Base-by-base conservation (phyloP, 2,888 invertebrate species). In the Parochlus steinenii region DNA sequence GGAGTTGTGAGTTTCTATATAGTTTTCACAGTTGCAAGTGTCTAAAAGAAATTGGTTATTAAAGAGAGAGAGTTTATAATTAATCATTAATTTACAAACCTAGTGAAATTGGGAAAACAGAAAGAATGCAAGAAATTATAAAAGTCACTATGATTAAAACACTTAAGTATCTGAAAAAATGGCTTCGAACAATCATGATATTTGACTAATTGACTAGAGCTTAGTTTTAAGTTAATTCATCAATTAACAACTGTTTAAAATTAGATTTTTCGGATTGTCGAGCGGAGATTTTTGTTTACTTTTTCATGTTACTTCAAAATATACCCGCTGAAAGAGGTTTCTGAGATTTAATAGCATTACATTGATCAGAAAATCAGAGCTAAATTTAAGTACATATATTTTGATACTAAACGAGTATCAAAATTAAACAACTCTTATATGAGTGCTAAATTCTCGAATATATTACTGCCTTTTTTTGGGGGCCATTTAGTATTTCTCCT, bases 111-210 rank as follows among this genome's bases (percentile, higher is more conserved):
- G 58, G 55, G 28, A 56, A 45, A 33, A 62, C 48, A 25, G 58
- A 56, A 37, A 62, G 51, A 14, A 61, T 45, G 41, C 58, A 58
- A 4, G 58, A 52, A 31, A 58, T 44, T 10, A 58, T 39, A 39
- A 64, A 60, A 24, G 60, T 58, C 32, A 56, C 42, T 38, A 58
- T 48, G 41, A 61, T 55, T n/a, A n/a, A n/a, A n/a, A n/a, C n/a
- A n/a, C n/a, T n/a, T n/a, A n/a, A n/a, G n/a, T n/a, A n/a, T n/a
- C n/a, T n/a, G n/a, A n/a, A n/a, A n/a, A n/a, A n/a, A n/a, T n/a
- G n/a, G n/a, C n/a, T n/a, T n/a, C n/a, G n/a, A n/a, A n/a, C n/a
- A n/a, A n/a, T n/a, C n/a, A n/a, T n/a, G n/a, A n/a, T n/a, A n/a
- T n/a, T n/a, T n/a, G n/a, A n/a, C n/a, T n/a, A n/a, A n/a, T n/a